Percentiles rank a stretch among this genome's conserved stretches.
Conservation (phyloP, 2,888 invertebrate genomes). For the Agapostemon virescens region DNA sequence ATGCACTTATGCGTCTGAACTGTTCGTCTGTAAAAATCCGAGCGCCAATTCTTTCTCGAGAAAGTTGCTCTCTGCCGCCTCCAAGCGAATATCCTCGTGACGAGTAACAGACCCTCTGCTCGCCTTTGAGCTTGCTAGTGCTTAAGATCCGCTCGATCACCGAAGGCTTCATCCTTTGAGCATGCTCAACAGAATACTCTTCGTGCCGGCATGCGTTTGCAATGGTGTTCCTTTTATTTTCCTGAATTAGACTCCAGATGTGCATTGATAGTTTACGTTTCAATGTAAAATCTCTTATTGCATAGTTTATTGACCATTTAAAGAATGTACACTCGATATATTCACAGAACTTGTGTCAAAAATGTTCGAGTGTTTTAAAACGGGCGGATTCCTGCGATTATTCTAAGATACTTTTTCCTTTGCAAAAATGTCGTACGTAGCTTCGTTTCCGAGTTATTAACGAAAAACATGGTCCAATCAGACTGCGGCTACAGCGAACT, state of each 20-base stretch:
- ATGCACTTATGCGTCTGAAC: constrained; percentile 43
- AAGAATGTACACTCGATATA: too few species aligned
- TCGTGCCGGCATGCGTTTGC: not conserved
- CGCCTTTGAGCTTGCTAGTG: not conserved
- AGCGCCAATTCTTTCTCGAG: constrained; percentile 25
- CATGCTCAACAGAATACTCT: not conserved
- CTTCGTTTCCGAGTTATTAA: too few species aligned
- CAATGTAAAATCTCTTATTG: not conserved
- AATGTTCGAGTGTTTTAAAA: too few species aligned
- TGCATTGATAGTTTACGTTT: not conserved
- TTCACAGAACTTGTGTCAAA: too few species aligned
- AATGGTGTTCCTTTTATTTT: not conserved
- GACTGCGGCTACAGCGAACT: too few species aligned
- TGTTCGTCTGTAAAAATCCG: constrained; percentile 52
- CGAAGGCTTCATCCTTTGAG: constrained; percentile 1
- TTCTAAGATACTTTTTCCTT: too few species aligned
- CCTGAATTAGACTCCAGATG: not conserved
- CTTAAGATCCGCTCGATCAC: not conserved
- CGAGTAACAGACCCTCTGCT: constrained; percentile 10
- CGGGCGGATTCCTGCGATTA: too few species aligned
- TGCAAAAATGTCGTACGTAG: too few species aligned
- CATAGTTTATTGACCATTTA: not conserved
- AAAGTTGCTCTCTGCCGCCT: constrained; percentile 17
- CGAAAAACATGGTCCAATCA: too few species aligned
- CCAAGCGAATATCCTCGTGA: not conserved